Evolutionary conservation across 2,888 invertebrate species (phyloP).

Genomic region (Noctuana brunneofusca): DNA sequence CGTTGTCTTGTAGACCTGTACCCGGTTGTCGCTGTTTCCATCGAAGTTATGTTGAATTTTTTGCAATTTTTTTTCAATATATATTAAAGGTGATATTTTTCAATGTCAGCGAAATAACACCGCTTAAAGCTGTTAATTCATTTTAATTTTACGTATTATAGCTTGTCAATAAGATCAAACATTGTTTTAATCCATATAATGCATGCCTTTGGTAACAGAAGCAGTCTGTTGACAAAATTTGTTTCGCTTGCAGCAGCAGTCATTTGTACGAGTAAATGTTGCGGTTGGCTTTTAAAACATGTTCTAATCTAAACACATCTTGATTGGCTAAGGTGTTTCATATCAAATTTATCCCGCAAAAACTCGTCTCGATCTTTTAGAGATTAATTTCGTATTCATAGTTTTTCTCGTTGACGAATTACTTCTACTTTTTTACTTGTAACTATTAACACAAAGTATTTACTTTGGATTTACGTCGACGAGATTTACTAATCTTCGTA

Average conservation of each 20-base stretch:
- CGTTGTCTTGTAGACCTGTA: constrained; percentile 64
- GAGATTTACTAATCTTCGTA: background rate
- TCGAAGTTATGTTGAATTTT: constrained; percentile 42
- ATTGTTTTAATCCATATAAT: too few relatives aligned
- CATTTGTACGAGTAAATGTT: too few relatives aligned
- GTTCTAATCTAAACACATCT: background rate
- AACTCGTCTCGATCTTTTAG: constrained; percentile 48
- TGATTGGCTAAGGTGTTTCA: constrained; percentile 9
- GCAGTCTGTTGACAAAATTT: too few relatives aligned
- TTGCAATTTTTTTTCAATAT: constrained; percentile 35
- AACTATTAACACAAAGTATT: background rate
- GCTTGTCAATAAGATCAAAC: too few relatives aligned
- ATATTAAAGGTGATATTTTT: constrained; percentile 41
- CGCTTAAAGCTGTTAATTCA: background rate
- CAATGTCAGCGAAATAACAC: background rate
- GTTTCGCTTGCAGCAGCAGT: too few relatives aligned
- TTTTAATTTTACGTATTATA: background rate
- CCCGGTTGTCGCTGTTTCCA: constrained; percentile 49
- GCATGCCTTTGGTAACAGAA: too few relatives aligned
- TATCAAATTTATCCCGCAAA: constrained; percentile 31
- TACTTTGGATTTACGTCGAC: background rate
- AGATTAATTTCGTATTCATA: constrained; percentile 80
- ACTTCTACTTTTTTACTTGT: constrained; percentile 47
- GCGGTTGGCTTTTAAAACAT: background rate
- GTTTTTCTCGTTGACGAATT: constrained; percentile 61